Evolutionary conservation across 2,797 vertebrate species (phyloP), one percentile per base, ranked within the genome.

Genomic region (Sebastes jordani): DNA sequence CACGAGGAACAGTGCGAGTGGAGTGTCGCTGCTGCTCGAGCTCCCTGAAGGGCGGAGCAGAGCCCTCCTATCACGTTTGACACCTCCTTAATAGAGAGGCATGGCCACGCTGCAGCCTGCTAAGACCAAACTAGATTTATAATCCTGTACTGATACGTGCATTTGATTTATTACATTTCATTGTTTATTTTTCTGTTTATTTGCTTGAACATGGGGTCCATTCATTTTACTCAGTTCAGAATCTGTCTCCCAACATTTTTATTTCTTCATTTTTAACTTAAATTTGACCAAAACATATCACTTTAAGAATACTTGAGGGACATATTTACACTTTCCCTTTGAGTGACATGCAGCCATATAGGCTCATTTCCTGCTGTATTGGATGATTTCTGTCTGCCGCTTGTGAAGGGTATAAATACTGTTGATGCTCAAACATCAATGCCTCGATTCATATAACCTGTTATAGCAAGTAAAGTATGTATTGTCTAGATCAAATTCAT

Each of bases 41-140:
- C 79, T 89, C 86, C 84, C 85, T 82, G 91, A 88, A 91, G 86
- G 88, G 80, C 68, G 64, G 74, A 67, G 79, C 67, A 36, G 66
- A 77, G 61, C 71, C 85, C 74, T 75, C 69, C 79, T 30, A 76
- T 91, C 87, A 81, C 67, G 52, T 83, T 30, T 89, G 88, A 91
- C 90, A 86, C 82, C 76, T 75, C 49, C 61, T 78, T 87, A 87
- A 92, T 88, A 84, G 80, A 89, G 82, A 90, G 67, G 76, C 84
- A 80, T 63, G 32, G 56, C 76, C 30, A 5, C n/a, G 20, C 70
- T 49, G 77, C 66, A 52, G 64, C 52, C 74, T 49, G 60, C 67
- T 67, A 55, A 61, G 25, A 30, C 56, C 49, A 34, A 60, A 14
- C 3, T 13, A 36, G 65, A 89, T 77, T 72, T 42, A 80, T 82